Conservation (phyloP, 2,888 invertebrate genomes). For the Pharmacophagus antenor region DNA sequence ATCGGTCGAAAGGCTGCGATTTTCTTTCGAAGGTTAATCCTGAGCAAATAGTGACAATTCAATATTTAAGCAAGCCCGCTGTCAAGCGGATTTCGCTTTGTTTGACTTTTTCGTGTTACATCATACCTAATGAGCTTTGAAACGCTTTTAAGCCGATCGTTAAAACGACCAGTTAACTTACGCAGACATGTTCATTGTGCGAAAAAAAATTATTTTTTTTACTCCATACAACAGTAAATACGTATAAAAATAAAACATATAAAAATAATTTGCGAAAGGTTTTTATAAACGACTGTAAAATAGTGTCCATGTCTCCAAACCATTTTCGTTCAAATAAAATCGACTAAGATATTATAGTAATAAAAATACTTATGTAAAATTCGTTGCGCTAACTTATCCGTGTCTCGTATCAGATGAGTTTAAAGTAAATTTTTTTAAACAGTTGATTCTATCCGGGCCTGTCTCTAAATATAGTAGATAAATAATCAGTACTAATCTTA, state of each 20-base stretch:
- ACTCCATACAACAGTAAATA: no score
- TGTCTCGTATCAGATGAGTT: neutral
- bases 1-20: constrained; percentile 39
- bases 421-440: neutral
- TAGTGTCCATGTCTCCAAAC: constrained; percentile 2
- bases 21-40: constrained; percentile 39
- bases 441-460: no score
- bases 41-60: constrained; percentile 41
- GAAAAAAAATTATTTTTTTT: no score
- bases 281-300: constrained; percentile 4
- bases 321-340: constrained; percentile 10
- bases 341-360: constrained; percentile 10
- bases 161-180: constrained; percentile 5
- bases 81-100: constrained; percentile 56
- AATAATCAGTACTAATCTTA: no score
- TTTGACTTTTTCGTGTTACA: constrained; percentile 51
- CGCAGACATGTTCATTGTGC: no score
- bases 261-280: constrained; percentile 1
- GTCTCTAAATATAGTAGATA: no score
- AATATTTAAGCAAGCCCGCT: constrained; percentile 53
- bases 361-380: constrained; percentile 3
- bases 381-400: constrained; percentile 9
- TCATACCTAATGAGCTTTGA: constrained; percentile 51
- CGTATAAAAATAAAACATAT: neutral
- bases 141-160: constrained; percentile 30